Evolutionary conservation across 2,113 vertebrate genomes (phyloP).

Genomic region (Toxotes jaculatrix): DNA sequence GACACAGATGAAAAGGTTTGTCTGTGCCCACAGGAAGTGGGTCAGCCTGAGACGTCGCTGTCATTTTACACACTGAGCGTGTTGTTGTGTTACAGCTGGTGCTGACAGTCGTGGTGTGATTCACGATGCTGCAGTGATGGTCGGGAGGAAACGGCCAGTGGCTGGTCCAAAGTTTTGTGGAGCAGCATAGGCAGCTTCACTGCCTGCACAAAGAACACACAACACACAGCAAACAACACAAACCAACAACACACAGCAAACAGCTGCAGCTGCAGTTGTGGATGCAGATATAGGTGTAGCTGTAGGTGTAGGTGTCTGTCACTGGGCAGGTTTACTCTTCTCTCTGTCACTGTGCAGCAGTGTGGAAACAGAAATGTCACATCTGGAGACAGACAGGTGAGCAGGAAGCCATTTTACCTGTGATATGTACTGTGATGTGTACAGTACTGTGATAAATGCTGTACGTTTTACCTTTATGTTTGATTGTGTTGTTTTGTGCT

Average conservation of each 20-base stretch:
- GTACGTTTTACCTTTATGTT: too few species aligned
- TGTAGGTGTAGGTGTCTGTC: conserved; percentile 6
- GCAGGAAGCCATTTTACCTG: not conserved
- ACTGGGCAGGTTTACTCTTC: not conserved
- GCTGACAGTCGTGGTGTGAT: conserved; percentile 34
- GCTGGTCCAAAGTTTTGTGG: conserved; percentile 5
- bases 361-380: not conserved
- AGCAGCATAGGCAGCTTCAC: not conserved
- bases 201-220: not conserved
- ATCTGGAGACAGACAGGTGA: not conserved
- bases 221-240: too few species aligned
- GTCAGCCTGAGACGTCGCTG: conserved; percentile 29
- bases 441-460: not conserved
- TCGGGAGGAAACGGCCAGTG: not conserved
- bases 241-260: too few species aligned
- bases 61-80: conserved; percentile 18
- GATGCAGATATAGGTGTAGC: too few species aligned
- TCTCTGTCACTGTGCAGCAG: not conserved
- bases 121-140: conserved; percentile 41
- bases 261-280: too few species aligned
- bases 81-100: conserved; percentile 4
- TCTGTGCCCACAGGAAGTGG: conserved; percentile 5
- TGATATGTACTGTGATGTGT: not conserved
- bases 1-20: conserved; percentile 27
- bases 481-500: too few species aligned